These are phyloP conservation scores for Lordiphosa clarofinis DNA, from an alignment of 1,140 invertebrate genomes.

Conservation along the genomic window DNA sequence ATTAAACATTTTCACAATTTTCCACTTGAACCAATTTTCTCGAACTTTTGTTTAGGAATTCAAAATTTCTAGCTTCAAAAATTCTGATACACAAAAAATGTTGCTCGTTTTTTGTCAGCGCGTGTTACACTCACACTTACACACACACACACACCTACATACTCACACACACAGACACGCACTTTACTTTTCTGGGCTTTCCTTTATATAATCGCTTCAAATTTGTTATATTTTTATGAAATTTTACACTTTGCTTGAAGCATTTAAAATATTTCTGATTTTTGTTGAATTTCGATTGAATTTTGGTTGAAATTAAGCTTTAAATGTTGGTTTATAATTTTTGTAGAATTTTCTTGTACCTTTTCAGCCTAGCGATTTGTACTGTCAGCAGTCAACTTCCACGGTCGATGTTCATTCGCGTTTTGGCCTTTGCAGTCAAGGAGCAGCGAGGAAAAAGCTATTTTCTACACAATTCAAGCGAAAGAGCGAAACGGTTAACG, in stretches of 20 bases:
- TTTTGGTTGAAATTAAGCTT: too few relatives aligned
- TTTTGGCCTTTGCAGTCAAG: constrained; percentile 65
- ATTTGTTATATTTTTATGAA: too few relatives aligned
- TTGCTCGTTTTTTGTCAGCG: constrained; percentile 55
- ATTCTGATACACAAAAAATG: constrained; percentile 69
- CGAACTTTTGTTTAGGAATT: constrained; percentile 3
- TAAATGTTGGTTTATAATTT: constrained; percentile 4
- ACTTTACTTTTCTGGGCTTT: constrained; percentile 59
- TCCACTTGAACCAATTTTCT: constrained; percentile 24
- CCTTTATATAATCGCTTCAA: constrained; percentile 53
- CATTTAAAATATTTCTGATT: constrained; percentile 4
- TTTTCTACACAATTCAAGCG: constrained; percentile 16
- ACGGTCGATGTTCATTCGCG: constrained; percentile 79
- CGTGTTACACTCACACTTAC: constrained; percentile 39
- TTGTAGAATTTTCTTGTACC: constrained; percentile 14
- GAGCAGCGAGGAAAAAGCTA: constrained; percentile 62
- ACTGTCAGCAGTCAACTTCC: constrained; percentile 76
- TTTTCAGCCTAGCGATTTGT: constrained; percentile 40
- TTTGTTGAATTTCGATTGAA: not conserved
- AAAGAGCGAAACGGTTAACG: constrained; percentile 59
- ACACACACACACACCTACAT: constrained; percentile 13
- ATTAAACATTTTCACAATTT: constrained; percentile 17
- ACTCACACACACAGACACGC: constrained; percentile 36
- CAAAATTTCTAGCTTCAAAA: constrained; percentile 20
- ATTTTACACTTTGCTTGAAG: constrained; percentile 1